Evolutionary conservation across 2,888 invertebrate genomes (phyloP).

Genomic region (Aphidius colemani): DNA sequence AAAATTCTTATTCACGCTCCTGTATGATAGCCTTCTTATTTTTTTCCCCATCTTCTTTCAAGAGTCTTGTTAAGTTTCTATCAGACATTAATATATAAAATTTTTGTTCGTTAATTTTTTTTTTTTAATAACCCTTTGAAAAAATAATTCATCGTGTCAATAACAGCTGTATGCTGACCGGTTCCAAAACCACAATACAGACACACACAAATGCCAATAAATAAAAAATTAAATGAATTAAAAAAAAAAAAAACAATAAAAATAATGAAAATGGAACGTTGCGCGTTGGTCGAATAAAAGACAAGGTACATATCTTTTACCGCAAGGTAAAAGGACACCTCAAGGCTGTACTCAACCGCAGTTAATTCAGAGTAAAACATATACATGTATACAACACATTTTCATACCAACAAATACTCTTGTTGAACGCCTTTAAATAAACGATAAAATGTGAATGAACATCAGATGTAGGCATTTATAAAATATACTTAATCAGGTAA

Average conservation of each 20-base stretch:
- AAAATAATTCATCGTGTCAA: constrained; percentile 12
- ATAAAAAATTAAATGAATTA: background rate
- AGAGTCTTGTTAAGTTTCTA: background rate
- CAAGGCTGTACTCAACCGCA: constrained; percentile 22
- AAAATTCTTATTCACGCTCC: constrained; percentile 34
- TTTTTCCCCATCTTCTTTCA: background rate
- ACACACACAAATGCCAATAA: background rate
- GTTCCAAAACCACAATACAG: constrained; percentile 12
- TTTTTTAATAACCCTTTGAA: background rate
- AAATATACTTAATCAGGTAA: constrained; percentile 14
- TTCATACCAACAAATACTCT: no score
- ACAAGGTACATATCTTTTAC: constrained; percentile 8
- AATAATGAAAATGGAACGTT: constrained; percentile 12
- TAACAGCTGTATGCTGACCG: constrained; percentile 19
- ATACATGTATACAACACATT: background rate
- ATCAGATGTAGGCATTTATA: background rate
- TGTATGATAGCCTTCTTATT: constrained; percentile 17
- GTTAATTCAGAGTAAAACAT: constrained; percentile 14
- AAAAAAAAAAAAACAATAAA: constrained; percentile 1
- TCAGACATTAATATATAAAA: background rate
- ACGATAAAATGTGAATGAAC: constrained; percentile 7
- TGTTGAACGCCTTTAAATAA: background rate
- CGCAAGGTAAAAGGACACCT: constrained; percentile 20
- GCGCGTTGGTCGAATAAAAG: background rate
- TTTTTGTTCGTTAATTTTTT: background rate